phyloP scores from a whole-genome alignment of 2,888 invertebrate genomes.

The Drosophila histrio region DNA sequence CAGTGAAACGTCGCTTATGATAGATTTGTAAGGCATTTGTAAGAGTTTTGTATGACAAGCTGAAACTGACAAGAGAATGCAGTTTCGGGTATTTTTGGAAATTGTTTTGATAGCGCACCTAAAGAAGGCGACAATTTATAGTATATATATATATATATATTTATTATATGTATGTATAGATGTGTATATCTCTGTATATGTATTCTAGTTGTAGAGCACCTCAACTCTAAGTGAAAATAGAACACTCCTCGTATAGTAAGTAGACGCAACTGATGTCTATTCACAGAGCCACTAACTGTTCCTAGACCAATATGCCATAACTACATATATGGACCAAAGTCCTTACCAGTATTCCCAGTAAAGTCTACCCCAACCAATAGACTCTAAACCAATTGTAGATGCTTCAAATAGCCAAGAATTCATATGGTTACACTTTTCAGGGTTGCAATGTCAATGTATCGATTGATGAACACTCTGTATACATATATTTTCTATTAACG shows the following conservation, averaged over 20 bases:
- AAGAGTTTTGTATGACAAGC: constrained; percentile 61
- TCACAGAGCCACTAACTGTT: constrained; percentile 42
- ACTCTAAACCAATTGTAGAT: constrained; percentile 40
- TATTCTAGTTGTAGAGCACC: constrained; percentile 48
- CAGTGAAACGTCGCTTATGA: constrained; percentile 70
- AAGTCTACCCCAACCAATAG: constrained; percentile 32
- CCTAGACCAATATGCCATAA: constrained; percentile 69
- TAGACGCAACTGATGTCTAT: constrained; percentile 13
- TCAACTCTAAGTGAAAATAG: constrained; percentile 5
- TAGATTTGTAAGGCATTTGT: constrained; percentile 72
- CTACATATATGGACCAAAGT: constrained; percentile 39
- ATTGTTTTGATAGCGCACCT: constrained; percentile 62
- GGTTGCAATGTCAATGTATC: constrained; percentile 9
- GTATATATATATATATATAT: constrained; percentile 11
- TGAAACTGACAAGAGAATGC: constrained; percentile 20
- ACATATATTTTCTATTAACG: not conserved
- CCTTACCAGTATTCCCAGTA: constrained; percentile 28
- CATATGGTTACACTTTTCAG: not conserved
- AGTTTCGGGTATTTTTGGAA: constrained; percentile 65
- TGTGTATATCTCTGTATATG: constrained; percentile 15
- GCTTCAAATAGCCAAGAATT: constrained; percentile 16
- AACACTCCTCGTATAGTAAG: constrained; percentile 7
- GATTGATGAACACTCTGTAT: not conserved
- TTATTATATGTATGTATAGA: not conserved
- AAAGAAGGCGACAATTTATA: constrained; percentile 40